These are phyloP conservation scores for Cerceris rybyensis DNA, from an alignment of 2,888 invertebrate species.

Conservation along the genomic window DNA sequence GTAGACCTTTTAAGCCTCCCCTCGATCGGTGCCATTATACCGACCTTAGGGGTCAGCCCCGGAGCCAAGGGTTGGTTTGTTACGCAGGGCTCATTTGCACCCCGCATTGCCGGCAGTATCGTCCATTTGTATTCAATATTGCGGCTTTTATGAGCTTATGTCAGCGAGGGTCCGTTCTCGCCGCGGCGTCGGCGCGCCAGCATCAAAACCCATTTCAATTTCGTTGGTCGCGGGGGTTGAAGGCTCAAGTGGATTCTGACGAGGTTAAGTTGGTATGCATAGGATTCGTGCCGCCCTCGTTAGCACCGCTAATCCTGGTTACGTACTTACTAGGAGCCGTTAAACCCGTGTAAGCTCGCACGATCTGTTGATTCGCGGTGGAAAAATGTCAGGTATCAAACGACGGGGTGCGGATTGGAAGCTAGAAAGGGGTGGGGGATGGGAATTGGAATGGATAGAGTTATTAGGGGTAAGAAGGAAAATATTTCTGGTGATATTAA, in stretches of 20 bases:
- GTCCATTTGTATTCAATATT: conserved; percentile 82
- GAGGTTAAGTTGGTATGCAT: conserved; percentile 80
- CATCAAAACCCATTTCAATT: conserved; percentile 78
- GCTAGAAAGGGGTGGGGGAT: background rate
- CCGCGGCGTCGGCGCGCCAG: conserved; percentile 18
- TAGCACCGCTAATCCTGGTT: conserved; percentile 54
- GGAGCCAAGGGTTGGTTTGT: conserved; percentile 52
- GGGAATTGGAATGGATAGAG: background rate
- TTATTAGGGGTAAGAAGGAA: too few species aligned
- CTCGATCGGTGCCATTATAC: conserved; percentile 63
- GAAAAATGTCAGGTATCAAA: background rate
- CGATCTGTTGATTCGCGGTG: conserved; percentile 28
- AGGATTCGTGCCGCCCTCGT: conserved; percentile 67
- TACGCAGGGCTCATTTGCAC: conserved; percentile 77
- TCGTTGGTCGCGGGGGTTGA: conserved; percentile 71
- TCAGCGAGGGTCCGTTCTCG: conserved; percentile 50
- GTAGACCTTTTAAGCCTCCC: conserved; percentile 59
- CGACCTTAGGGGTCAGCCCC: conserved; percentile 67
- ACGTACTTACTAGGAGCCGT: conserved; percentile 13
- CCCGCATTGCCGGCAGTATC: conserved; percentile 67
- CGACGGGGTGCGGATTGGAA: background rate
- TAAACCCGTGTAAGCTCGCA: conserved; percentile 38
- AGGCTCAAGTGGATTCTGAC: conserved; percentile 79
- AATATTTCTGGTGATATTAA: too few species aligned
- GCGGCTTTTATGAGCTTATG: conserved; percentile 81